Evolutionary conservation across 1,140 invertebrate genomes (phyloP).

Genomic region (Copidosoma floridanum): DNA sequence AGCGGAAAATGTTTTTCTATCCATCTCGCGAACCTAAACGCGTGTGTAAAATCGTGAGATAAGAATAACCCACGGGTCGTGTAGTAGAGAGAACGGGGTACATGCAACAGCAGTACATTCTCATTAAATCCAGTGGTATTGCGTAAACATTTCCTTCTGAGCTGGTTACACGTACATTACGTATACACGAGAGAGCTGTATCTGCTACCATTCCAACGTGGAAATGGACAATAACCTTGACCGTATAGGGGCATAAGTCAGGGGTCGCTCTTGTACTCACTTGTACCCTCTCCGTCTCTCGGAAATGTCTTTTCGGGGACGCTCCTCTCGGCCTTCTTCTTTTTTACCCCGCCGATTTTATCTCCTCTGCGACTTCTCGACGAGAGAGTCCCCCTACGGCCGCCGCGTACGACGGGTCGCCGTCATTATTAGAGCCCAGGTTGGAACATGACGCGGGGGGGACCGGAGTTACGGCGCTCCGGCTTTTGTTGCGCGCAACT

Average conservation of each 20-base stretch:
- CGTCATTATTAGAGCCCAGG: slow-evolving; percentile 5
- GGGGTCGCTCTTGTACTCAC: slow-evolving; percentile 25
- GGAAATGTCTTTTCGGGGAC: too few species aligned
- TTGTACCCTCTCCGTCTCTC: slow-evolving; percentile 27
- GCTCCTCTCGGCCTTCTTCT: slow-evolving; percentile 2
- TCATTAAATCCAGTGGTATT: slow-evolving; percentile 15
- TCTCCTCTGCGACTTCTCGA: background rate
- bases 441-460: background rate
- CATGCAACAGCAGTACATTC: too few species aligned
- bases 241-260: slow-evolving; percentile 27
- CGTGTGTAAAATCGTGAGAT: too few species aligned
- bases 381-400: slow-evolving; percentile 2
- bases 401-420: too few species aligned
- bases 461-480: slow-evolving; percentile 2
- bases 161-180: too few species aligned
- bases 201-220: background rate
- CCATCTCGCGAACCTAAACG: too few species aligned
- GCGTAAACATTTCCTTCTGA: slow-evolving; percentile 14
- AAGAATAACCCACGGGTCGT: background rate
- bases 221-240: slow-evolving; percentile 33
- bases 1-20: too few species aligned
- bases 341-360: slow-evolving; percentile 9
- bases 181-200: too few species aligned
- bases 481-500: too few species aligned
- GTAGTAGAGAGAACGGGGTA: background rate